These are phyloP conservation scores for Myotis lucifugus DNA, from an alignment of 2,113 vertebrate species.

Conservation along the genomic window DNA sequence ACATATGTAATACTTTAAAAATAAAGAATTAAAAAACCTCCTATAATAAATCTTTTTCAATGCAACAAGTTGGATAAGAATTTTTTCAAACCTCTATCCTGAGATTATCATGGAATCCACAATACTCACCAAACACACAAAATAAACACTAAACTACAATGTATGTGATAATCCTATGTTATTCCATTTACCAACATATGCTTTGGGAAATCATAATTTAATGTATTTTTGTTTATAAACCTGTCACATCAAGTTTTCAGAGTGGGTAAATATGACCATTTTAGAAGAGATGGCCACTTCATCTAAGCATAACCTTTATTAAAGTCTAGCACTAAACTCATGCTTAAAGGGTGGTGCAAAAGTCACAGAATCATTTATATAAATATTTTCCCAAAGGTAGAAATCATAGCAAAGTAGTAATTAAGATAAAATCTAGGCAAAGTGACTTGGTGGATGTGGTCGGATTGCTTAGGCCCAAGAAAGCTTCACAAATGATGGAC, in stretches of 20 bases:
- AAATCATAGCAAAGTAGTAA: background rate
- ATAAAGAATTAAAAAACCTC: background rate
- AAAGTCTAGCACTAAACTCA: background rate
- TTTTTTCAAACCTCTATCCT: background rate
- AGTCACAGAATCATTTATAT: background rate
- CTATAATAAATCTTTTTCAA: conserved; percentile 23
- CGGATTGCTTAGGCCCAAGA: background rate
- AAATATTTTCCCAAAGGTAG: background rate
- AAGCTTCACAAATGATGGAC: background rate
- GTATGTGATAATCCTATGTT: background rate
- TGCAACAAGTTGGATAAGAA: background rate
- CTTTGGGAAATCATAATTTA: background rate
- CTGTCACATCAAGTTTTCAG: conserved; percentile 33
- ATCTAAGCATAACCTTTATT: background rate
- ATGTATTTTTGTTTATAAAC: conserved; percentile 32
- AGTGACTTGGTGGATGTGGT: background rate
- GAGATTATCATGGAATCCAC: background rate
- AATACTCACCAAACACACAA: background rate
- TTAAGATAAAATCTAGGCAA: background rate
- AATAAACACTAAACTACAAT: background rate
- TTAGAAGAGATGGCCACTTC: background rate
- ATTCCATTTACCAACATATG: background rate
- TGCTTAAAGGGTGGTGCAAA: conserved; percentile 21
- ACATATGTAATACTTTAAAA: no score
- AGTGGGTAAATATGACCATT: background rate